Evolutionary conservation across 2,888 invertebrate genomes (phyloP).

Genomic region (Calameuta filiformis): DNA sequence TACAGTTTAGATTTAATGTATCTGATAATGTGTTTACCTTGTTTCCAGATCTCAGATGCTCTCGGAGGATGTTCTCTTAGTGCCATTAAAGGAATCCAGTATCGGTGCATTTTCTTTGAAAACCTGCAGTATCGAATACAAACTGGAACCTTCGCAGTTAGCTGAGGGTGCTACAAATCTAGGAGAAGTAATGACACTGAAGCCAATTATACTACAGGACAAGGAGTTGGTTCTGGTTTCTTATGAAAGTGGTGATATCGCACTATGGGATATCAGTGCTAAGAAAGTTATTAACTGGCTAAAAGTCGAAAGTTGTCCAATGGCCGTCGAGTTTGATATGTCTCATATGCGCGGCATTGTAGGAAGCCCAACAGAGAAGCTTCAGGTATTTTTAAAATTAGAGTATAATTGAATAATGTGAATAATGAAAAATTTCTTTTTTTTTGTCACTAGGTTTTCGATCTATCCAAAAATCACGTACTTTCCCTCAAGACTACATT

Average conservation of each 20-base stretch:
- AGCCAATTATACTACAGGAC: conserved; percentile 66
- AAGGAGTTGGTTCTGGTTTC: conserved; percentile 73
- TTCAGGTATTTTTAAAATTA: conserved; percentile 70
- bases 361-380: conserved; percentile 73
- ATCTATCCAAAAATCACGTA: conserved; percentile 46
- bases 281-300: conserved; percentile 70
- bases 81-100: conserved; percentile 75
- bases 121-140: conserved; percentile 54
- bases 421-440: not conserved
- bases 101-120: conserved; percentile 69
- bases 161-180: conserved; percentile 49
- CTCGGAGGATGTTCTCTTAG: conserved; percentile 72
- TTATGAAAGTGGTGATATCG: conserved; percentile 80
- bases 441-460: conserved; percentile 45
- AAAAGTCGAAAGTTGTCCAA: conserved; percentile 74
- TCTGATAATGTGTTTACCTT: conserved; percentile 16
- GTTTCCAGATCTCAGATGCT: conserved; percentile 60
- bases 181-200: conserved; percentile 77
- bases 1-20: conserved; percentile 13
- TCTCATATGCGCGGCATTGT: conserved; percentile 75
- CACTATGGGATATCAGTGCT: conserved; percentile 78
- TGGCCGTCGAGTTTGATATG: conserved; percentile 79
- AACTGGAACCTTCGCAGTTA: conserved; percentile 41
- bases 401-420: not conserved
- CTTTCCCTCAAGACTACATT: conserved; percentile 67